phyloP scores from a whole-genome alignment of 2,888 invertebrate species.

The Tinea pellionella region DNA sequence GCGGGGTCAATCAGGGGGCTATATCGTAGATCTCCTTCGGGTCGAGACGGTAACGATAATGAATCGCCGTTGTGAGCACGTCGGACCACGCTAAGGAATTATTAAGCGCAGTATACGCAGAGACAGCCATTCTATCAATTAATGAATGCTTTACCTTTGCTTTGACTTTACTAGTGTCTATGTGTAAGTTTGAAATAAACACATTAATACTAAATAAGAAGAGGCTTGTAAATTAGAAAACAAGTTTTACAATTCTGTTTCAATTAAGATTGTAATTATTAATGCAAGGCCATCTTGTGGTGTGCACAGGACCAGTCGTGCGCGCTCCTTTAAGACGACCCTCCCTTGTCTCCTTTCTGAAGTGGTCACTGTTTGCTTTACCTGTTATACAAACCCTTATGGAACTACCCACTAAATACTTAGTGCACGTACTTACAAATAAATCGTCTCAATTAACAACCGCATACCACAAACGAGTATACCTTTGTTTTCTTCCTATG shows the following conservation, averaged over 20 bases:
- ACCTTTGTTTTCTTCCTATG: background rate
- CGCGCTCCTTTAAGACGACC: constrained; percentile 46
- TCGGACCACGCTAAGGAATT: constrained; percentile 69
- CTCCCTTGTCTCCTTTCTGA: constrained; percentile 28
- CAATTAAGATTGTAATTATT: constrained; percentile 54
- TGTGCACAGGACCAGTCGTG: constrained; percentile 40
- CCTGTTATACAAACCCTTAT: constrained; percentile 46
- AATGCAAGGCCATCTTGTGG: constrained; percentile 58
- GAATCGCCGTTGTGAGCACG: constrained; percentile 55
- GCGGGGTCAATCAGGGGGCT: constrained; percentile 68
- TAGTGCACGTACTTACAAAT: constrained; percentile 6
- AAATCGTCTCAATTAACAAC: constrained; percentile 1
- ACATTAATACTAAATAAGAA: background rate
- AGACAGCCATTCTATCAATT: constrained; percentile 10
- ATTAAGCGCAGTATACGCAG: constrained; percentile 56
- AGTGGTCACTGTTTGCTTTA: constrained; percentile 20
- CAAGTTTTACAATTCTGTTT: constrained; percentile 40
- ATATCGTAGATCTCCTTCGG: constrained; percentile 64
- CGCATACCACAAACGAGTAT: background rate
- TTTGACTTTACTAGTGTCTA: background rate
- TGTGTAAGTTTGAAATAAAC: too few relatives aligned
- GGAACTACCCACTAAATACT: constrained; percentile 50
- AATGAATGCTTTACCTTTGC: background rate
- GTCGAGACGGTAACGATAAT: constrained; percentile 62
- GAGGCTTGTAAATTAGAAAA: background rate